phyloP scores from a whole-genome alignment of 2,113 vertebrate genomes.

The Notarius quadriscutis region DNA sequence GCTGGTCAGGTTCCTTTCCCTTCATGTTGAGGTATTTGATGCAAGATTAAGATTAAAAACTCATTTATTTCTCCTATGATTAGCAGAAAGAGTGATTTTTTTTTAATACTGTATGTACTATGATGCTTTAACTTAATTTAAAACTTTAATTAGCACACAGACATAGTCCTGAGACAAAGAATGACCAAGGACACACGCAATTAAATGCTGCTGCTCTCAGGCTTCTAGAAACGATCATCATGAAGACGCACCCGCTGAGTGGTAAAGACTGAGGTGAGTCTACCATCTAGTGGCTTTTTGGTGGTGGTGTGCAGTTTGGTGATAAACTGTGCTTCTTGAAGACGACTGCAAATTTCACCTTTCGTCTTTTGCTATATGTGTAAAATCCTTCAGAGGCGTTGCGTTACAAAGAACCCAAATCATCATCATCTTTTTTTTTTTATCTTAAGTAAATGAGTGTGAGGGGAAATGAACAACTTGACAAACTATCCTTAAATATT shows the following conservation, averaged over 20 bases:
- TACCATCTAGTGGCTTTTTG: constrained; percentile 39
- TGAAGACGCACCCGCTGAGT: neutral
- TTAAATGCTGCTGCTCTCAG: constrained; percentile 26
- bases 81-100: neutral
- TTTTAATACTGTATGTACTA: neutral
- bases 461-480: neutral
- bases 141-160: neutral
- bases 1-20: neutral
- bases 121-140: neutral
- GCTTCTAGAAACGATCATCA: neutral
- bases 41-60: neutral
- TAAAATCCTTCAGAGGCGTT: neutral
- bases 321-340: neutral
- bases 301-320: neutral
- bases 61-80: neutral
- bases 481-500: neutral
- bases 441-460: neutral
- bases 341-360: neutral
- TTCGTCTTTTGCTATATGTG: neutral
- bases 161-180: neutral
- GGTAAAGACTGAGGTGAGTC: constrained; percentile 13
- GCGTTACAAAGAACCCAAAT: no score
- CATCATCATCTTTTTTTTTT: no score
- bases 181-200: neutral
- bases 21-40: neutral